Conservation (phyloP, 2,113 vertebrate genomes). For the Conger conger region DNA sequence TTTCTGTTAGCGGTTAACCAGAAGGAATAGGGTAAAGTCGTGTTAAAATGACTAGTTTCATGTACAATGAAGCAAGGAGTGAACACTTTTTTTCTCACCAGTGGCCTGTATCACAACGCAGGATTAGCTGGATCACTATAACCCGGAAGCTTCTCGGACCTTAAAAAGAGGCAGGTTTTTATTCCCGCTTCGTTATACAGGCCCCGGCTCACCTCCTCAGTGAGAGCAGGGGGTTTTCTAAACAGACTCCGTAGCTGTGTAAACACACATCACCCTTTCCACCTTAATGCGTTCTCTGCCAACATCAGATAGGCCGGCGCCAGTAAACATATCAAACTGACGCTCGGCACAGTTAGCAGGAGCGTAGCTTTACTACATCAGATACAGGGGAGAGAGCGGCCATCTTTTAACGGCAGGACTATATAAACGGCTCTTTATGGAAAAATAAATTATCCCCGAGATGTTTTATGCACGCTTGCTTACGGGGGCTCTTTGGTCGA, state of each 20-base stretch:
- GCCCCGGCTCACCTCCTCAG: too few species aligned
- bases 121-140: too few species aligned
- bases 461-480: neutral
- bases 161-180: too few species aligned
- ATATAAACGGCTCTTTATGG: neutral
- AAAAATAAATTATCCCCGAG: neutral
- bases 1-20: neutral
- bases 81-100: too few species aligned
- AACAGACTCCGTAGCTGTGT: neutral
- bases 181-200: too few species aligned
- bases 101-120: too few species aligned
- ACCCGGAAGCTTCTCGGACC: too few species aligned
- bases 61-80: too few species aligned
- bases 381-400: neutral
- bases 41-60: neutral
- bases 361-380: neutral
- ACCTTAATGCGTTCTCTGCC: neutral
- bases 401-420: neutral
- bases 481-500: neutral
- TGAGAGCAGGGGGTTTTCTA: neutral
- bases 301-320: neutral
- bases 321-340: slow-evolving; percentile 15
- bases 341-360: neutral
- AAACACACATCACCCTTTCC: neutral
- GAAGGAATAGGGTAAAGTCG: neutral